These are phyloP conservation scores for Zhengitettix transpicula DNA, from an alignment of 2,888 invertebrate genomes.

Conservation along the genomic window DNA sequence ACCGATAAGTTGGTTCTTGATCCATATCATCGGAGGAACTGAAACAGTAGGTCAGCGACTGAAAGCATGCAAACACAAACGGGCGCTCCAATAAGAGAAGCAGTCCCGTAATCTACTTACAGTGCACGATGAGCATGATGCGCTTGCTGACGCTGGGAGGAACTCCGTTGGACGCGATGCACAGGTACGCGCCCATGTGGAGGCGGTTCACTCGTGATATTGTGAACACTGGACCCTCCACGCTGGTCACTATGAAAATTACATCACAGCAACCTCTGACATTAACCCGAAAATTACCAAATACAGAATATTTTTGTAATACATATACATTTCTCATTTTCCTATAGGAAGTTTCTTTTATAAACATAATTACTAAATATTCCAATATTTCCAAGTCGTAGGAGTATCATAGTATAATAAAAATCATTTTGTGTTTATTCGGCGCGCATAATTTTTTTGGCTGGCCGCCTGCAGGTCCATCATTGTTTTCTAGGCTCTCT, in stretches of 20 bases:
- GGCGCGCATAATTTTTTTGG: no score
- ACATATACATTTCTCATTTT: no score
- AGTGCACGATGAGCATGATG: conserved; percentile 30
- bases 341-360: no score
- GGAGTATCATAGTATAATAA: no score
- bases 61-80: no score
- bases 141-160: conserved; percentile 32
- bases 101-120: conserved; percentile 22
- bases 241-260: conserved; percentile 34
- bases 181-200: conserved; percentile 32
- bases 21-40: conserved; percentile 27
- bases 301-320: no score
- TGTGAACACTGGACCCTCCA: conserved; percentile 38
- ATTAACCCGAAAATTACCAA: neutral
- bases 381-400: no score
- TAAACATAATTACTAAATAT: no score
- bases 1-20: conserved; percentile 25
- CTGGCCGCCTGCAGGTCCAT: no score
- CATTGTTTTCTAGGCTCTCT: no score
- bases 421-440: no score
- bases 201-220: conserved; percentile 27
- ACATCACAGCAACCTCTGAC: neutral
- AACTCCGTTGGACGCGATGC: conserved; percentile 32
- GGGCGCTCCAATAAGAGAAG: no score
- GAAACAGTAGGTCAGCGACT: neutral